Base-by-base conservation (phyloP, 1,140 invertebrate genomes). In the Battus philenor region DNA sequence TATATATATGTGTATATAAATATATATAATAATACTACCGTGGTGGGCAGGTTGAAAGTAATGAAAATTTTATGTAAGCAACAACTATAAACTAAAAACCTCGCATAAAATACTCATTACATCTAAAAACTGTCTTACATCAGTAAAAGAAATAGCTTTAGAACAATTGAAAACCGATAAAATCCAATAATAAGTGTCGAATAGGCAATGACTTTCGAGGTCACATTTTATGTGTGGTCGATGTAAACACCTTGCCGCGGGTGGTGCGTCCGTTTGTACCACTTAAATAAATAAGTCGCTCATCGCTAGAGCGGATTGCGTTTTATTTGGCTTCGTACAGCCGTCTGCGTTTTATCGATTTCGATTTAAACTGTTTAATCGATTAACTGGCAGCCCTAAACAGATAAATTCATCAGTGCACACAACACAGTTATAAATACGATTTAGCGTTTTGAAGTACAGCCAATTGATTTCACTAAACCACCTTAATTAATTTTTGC, bases 211-310 rank as follows among this genome's bases (percentile, higher is more conserved):
- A 53, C 46, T 55, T 44, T 31, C 45, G 56, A 56, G 65, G 59
- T 66, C 57, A 59, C 22, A 39, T 67, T 72, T 66, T 50, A 70
- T 68, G 73, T 77, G 73, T 77, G 73, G 67, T 73, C 70, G 54
- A 43, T 54, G 47, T 46, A 51, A 55, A 47, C 48, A 54, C 52
- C 27, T 17, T 18, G 9, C 45, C 53, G 51, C 59, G 55, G 59
- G 60, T 62, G 61, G 57, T 46, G 52, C 15, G 41, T 49, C 16
- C 9, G 32, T 47, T 55, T 68, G 65, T 49, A 59, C 62, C 74
- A 74, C 70, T 77, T 74, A 75, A 70, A 70, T 63, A 75, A 75
- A 72, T 75, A 75, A 58, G 57, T 51, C 55, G 50, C 36, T 56
- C 54, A 58, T 48, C 49, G 52, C 54, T 48, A 58, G 27, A 53